Percentiles rank a stretch among this genome's conserved stretches.
Evolutionary conservation across 1,140 invertebrate species (phyloP).

Genomic region (Neuroterus valhalla): DNA sequence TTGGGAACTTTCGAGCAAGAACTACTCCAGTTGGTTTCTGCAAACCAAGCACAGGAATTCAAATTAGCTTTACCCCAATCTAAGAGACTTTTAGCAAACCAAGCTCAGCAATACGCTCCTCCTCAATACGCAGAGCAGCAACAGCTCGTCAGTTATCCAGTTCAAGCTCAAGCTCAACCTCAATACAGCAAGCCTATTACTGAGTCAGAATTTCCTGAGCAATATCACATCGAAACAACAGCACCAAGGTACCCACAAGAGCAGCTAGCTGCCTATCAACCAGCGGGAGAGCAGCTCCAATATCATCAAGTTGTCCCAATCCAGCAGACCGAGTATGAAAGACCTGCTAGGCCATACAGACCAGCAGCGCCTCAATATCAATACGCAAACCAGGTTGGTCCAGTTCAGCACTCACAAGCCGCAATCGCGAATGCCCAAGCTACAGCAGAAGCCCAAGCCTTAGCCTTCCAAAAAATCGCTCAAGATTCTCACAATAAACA

Average conservation of each 20-base stretch:
- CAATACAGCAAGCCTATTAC: constrained; percentile 58
- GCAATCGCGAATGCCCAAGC: constrained; percentile 65
- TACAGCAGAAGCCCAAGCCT: constrained; percentile 65
- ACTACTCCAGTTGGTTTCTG: constrained; percentile 64
- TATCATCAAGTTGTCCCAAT: constrained; percentile 52
- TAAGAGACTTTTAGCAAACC: constrained; percentile 47
- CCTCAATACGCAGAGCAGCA: constrained; percentile 56
- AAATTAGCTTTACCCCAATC: constrained; percentile 59
- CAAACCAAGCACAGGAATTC: constrained; percentile 70
- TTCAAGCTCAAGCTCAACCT: constrained; percentile 17
- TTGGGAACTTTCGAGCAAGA: constrained; percentile 69
- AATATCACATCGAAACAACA: constrained; percentile 72
- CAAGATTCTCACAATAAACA: constrained; percentile 69
- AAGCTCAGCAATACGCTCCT: constrained; percentile 39
- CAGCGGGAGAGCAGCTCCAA: constrained; percentile 49
- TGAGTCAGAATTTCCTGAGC: constrained; percentile 58
- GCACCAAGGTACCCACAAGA: constrained; percentile 58
- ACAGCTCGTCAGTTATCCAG: constrained; percentile 50
- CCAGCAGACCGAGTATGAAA: constrained; percentile 45
- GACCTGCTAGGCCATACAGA: constrained; percentile 48
- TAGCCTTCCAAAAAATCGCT: constrained; percentile 69
- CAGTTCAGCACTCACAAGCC: constrained; percentile 46
- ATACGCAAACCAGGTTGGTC: constrained; percentile 55
- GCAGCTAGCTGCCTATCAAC: constrained; percentile 48
- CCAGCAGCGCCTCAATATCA: constrained; percentile 63